Evolutionary conservation across 2,888 invertebrate species (phyloP), one percentile per base, ranked within the genome.

Genomic region (Anoncus sp.): DNA sequence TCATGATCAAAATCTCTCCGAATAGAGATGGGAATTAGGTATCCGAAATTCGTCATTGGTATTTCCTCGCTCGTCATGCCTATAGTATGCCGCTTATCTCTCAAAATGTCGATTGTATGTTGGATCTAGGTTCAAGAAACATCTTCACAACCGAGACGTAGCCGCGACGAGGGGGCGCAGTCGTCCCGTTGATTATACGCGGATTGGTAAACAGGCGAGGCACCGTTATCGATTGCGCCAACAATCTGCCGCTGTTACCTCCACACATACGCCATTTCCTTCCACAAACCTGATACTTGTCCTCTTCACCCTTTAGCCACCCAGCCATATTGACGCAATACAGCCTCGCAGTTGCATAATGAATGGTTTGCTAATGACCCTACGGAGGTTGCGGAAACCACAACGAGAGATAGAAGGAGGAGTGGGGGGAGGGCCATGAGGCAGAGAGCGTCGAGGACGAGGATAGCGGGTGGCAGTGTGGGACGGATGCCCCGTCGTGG

Each of bases 291-390:
- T 66, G 71, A 59, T 69, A 49, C 70, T 65, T 35, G 74, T 67
- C 71, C 74, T 65, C 74, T 65, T 27, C 57, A 27, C 24, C 60
- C 69, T 31, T 60, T 45, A 38, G 60, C 62, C 65, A 49, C 51
- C 65, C 65, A 55, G 72, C 85, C 81, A 84, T 88, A 88, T 88
- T 88, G 88, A 88, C 88, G 88, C 87, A 87, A 88, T 88, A 88
- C 86, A 86, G 87, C 85, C 83, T 86, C 83, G 83, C 87, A 88
- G 87, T 87, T 88, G 88, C 88, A 88, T 88, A 88, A 88, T 88
- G 88, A 88, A 88, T 88, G 88, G 88, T 86, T 87, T 85, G 88
- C 88, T 88, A 88, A 88, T 88, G 88, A 88, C 88, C 87, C 88
- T 86, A 88, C 88, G 87, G 87, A 86, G 88, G 86, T 88, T 87